Evolutionary conservation across 2,888 invertebrate genomes (phyloP), one percentile per base, ranked within the genome.

Genomic region (Scelioninae gen. 1): DNA sequence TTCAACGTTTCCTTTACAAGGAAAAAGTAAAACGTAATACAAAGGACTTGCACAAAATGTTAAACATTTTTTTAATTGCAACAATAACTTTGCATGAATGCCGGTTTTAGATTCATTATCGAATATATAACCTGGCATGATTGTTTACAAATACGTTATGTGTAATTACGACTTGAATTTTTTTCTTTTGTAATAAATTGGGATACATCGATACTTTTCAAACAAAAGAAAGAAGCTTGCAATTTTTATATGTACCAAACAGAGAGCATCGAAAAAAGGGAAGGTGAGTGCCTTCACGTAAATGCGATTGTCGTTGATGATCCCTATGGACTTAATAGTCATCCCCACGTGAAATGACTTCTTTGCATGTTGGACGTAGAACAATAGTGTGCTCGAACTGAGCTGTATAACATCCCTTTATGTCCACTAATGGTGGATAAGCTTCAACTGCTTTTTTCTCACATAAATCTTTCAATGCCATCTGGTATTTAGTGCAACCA

Each of bases 301-400:
- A 65, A 75, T 71, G 69, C 58, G 15, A 51, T 69, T 51, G 11
- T 76, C 32, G 10, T 51, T n/a, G 43, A 60, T 49, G 63, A 63
- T 40, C 23, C 13, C 43, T 55, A 29, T 7, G n/a, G n/a, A 8
- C 38, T 77, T 77, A 98, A 93, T 98, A 99, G 93, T 99, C 99
- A 84, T 97, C 96, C 34, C 99, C 99, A 83, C 99, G 96, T 31
- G 98, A 98, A 58, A 99, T 96, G 29, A 99, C 95, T 93, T 99
- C 99, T 93, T 99, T 99, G 94, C 99, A 99, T 0, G 98, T 99
- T 49, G 99, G 99, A 88, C 99, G 94, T 85, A 99, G 94, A 87
- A 99, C 95, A 89, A 99, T 96, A 5, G 99, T 99, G 93, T 99
- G 99, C 92, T 99, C 99, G 92, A 97, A 99, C 93, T 99, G 99